Evolutionary conservation across 2,113 vertebrate species (phyloP), one percentile per base, ranked within the genome.

Genomic region (Nematolebias whitei): DNA sequence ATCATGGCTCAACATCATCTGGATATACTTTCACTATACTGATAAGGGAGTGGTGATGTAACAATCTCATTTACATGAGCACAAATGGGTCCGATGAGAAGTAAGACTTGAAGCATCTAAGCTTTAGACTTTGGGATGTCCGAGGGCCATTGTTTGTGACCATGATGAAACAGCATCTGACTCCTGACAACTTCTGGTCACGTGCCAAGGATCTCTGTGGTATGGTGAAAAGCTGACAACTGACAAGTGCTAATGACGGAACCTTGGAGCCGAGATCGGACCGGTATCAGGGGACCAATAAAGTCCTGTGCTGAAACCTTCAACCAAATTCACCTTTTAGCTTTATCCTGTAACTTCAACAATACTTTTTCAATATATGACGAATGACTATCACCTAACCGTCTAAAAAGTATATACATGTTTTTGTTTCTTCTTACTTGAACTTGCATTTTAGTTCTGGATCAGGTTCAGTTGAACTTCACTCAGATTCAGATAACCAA

Each of bases 171-270:
- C 54, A 71, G 66, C 82, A 88, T 74, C 70, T 80, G 79, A 47
- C 14, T 58, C 50, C 68, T 20, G 58, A 22, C 57, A 65, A 57
- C 83, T 44, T 67, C 67, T 68, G 71, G 62, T 83, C 74, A 80
- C 44, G 29, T 81, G 83, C 80, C 60, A 64, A 54, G 79, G 79
- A 85, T 89, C 84, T 86, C 56, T 3, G 55, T 69, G 77, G 67
- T 81, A 90, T 88, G 86, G 69, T 50, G 76, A 87, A 87, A 85
- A 88, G 77, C 85, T 85, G 86, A 72, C 76, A 84, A 83, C 74
- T 85, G 87, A 89, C 83, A 84, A 69, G 81, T 65, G 85, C 55
- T 80, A 87, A 85, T 85, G 86, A 87, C 83, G 88, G 47, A 88
- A 85, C 69, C 68, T 77, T 50, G 26, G 70, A 44, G 44, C 51